Conservation (phyloP, 2,113 vertebrate genomes). For the Triplophysa rosa region DNA sequence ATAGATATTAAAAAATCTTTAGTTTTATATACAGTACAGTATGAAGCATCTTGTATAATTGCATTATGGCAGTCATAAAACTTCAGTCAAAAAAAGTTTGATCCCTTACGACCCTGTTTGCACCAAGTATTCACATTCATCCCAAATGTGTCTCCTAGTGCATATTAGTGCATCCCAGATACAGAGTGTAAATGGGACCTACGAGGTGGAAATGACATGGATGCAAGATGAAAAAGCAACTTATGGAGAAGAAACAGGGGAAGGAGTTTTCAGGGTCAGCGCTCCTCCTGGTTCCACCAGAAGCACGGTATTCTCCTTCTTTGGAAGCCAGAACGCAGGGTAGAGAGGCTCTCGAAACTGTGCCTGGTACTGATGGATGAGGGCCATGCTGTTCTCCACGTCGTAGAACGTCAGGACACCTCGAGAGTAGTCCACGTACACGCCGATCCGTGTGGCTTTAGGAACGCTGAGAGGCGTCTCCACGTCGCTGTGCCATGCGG, state of each 20-base stretch:
- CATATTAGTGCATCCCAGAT: no score
- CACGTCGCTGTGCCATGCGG: constrained; percentile 78
- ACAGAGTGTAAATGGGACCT: background rate
- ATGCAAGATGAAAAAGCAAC: background rate
- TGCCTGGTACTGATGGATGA: constrained; percentile 71
- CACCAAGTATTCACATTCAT: background rate
- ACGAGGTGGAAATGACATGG: background rate
- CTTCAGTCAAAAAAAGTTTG: background rate
- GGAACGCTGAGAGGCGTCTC: constrained; percentile 68
- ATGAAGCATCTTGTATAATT: background rate
- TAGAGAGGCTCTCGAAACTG: constrained; percentile 79
- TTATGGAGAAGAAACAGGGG: constrained; percentile 57
- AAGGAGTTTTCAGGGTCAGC: constrained; percentile 59
- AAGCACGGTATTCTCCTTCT: constrained; percentile 76
- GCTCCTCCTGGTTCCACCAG: constrained; percentile 67
- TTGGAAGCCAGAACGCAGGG: constrained; percentile 79
- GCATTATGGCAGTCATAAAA: background rate
- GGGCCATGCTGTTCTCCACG: constrained; percentile 64
- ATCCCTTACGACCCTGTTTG: background rate
- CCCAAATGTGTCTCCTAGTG: no score
- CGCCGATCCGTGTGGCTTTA: constrained; percentile 70
- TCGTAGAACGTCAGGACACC: constrained; percentile 75
- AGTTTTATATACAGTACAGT: background rate
- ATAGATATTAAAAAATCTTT: no score
- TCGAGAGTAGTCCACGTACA: constrained; percentile 73